Base-by-base conservation (phyloP, 2,797 vertebrate genomes). In the Hippocampus kuda region DNA sequence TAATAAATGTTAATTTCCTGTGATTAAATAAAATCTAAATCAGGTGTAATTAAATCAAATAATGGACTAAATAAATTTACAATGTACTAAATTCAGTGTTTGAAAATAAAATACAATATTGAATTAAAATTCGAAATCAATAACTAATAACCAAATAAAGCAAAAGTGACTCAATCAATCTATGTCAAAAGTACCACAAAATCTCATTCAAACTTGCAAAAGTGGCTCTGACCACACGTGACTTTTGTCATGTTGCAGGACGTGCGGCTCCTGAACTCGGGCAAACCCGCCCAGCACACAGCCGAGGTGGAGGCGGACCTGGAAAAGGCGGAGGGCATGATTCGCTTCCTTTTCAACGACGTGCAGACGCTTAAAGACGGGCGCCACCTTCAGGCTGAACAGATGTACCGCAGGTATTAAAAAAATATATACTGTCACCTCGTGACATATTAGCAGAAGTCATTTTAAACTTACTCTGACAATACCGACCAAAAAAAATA, bases 361-460 rank as follows among this genome's bases (percentile, higher is more conserved):
- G 94, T 96, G 7, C 94, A 97, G 85, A 81, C 92, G 46, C 94
- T 97, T 2, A 96, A 96, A 83, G 95, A 96, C 0, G 95, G 94
- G 20, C 92, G 94, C 75, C 94, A 97, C 84, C 93, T 94, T 0
- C 95, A 96, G 78, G 94, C 94, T 1, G 95, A 97, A 63, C 94
- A 96, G 89, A 95, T 96, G 94, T 97, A 96, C 72, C 91, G 94
- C 86, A 93, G 96, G 95, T 83, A 78, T 18, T 22, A 64, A 10
- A 68, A 66, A 27, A 63, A 12, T 15, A 16, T 4, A 41, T n/a
- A 1, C 4, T 0, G 18, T 64, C 4, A 38, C 59, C 48, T 49
- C 48, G 15, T 48, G 15, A 15, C 46, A 48, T 22, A n/a, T 2
- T n/a, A 7, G 20, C 51, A n/a, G 7, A 8, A 53, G 22, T 53